A percentile compares a stretch with the other conserved stretches of the same genome.
Conservation (phyloP, 1,140 invertebrate genomes). For the Zaprionus tsacasi region DNA sequence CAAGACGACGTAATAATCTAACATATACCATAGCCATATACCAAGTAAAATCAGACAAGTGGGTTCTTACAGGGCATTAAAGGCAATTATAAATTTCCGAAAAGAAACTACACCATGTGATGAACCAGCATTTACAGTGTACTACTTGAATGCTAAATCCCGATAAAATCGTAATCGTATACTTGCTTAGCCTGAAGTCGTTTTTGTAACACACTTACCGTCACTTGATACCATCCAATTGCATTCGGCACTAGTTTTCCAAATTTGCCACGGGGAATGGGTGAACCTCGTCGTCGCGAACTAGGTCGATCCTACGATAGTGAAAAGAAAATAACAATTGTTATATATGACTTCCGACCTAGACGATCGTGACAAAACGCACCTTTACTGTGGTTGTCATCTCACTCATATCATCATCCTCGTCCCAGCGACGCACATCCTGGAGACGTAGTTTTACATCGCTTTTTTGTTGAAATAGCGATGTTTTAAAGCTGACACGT, state of each 20-base stretch:
- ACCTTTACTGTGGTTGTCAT: constrained; percentile 60
- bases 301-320: constrained; percentile 54
- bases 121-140: not conserved
- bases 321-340: not conserved
- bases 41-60: not conserved
- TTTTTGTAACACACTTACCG: constrained; percentile 59
- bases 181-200: not conserved
- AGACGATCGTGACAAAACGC: not conserved
- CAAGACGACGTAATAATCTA: constrained; percentile 11
- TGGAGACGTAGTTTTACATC: constrained; percentile 62
- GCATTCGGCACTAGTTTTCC: constrained; percentile 65
- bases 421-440: constrained; percentile 77
- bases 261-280: constrained; percentile 71
- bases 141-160: not conserved
- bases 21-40: constrained; percentile 1
- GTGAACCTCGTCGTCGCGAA: constrained; percentile 58
- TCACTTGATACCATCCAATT: constrained; percentile 80
- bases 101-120: not conserved
- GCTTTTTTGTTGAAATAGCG: constrained; percentile 56
- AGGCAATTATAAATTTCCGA: not conserved
- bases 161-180: not conserved
- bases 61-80: constrained; percentile 1
- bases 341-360: not conserved
- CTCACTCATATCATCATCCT: constrained; percentile 77
- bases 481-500: constrained; percentile 79